These are phyloP conservation scores for Mylabris sibirica DNA, from an alignment of 2,888 invertebrate species.

Conservation along the genomic window DNA sequence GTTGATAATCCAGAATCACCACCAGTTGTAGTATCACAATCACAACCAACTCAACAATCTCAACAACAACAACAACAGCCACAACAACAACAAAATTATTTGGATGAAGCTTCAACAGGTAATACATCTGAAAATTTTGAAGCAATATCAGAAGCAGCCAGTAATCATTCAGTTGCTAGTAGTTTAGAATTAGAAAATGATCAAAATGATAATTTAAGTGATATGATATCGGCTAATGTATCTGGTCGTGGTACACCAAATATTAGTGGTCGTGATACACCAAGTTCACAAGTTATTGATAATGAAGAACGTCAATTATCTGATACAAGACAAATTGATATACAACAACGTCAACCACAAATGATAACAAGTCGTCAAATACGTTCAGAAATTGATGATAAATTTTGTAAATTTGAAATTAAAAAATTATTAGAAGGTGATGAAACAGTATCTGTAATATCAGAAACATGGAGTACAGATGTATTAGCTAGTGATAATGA, in stretches of 20 bases:
- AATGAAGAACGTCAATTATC: constrained; percentile 55
- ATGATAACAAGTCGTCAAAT: constrained; percentile 73
- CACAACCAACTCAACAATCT: constrained; percentile 17
- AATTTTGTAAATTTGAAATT: constrained; percentile 98
- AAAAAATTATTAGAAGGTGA: constrained; percentile 81
- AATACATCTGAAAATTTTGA: constrained; percentile 94
- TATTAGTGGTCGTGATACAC: constrained; percentile 96
- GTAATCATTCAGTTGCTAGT: constrained; percentile 93
- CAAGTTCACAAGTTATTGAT: constrained; percentile 88
- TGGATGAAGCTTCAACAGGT: constrained; percentile 91
- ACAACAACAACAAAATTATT: constrained; percentile 69
- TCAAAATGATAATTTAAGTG: constrained; percentile 93
- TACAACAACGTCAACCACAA: constrained; percentile 63
- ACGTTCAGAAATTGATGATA: constrained; percentile 95
- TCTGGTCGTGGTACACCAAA: constrained; percentile 94
- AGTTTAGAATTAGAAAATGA: constrained; percentile 86
- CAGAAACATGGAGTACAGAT: constrained; percentile 99
- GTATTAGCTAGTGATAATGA: constrained; percentile 97
- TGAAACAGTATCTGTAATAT: constrained; percentile 95
- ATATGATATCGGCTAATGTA: constrained; percentile 96
- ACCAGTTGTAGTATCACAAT: constrained; percentile 26
- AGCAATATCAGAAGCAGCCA: constrained; percentile 94
- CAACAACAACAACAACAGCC: neutral
- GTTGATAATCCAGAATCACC: constrained; percentile 12
- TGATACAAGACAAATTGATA: constrained; percentile 50